A percentile compares a stretch with the other conserved stretches of the same genome.
phyloP scores from a whole-genome alignment of 2,888 invertebrate genomes.

The Temnothorax ravouxi region DNA sequence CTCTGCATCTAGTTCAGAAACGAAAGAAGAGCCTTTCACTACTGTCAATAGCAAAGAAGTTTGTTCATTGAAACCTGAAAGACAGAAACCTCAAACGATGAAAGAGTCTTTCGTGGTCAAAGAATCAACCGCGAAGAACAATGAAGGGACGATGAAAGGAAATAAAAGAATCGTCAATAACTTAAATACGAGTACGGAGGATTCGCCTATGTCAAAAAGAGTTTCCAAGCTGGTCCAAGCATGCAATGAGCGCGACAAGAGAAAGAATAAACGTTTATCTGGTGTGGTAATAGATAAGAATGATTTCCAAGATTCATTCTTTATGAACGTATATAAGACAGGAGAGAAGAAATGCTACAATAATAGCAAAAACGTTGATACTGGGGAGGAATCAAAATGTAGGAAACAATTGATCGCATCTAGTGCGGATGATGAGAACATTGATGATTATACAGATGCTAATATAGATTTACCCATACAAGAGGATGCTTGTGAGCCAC shows the following conservation, averaged over 20 bases:
- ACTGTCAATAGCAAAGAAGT: not conserved
- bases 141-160: not conserved
- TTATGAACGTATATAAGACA: constrained; percentile 81
- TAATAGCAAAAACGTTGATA: constrained; percentile 8
- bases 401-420: not conserved
- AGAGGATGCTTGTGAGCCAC: not conserved
- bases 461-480: not conserved
- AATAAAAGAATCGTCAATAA: constrained; percentile 15
- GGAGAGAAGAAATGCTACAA: constrained; percentile 1
- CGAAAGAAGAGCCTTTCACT: not conserved
- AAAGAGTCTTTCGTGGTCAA: not conserved
- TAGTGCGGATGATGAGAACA: not conserved
- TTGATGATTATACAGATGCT: constrained; percentile 19
- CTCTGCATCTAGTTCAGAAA: not conserved
- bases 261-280: constrained; percentile 40
- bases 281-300: constrained; percentile 27
- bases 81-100: not conserved
- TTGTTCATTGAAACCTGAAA: not conserved
- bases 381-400: not conserved
- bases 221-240: constrained; percentile 79
- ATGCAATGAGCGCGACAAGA: constrained; percentile 55
- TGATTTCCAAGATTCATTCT: constrained; percentile 83
- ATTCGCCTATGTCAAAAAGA: constrained; percentile 73
- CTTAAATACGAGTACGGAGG: constrained; percentile 35
- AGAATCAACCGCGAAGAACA: not conserved